Percentiles rank a stretch among this genome's conserved stretches.
Conservation (phyloP, 2,888 invertebrate genomes). For the Xestia sexstrigata region DNA sequence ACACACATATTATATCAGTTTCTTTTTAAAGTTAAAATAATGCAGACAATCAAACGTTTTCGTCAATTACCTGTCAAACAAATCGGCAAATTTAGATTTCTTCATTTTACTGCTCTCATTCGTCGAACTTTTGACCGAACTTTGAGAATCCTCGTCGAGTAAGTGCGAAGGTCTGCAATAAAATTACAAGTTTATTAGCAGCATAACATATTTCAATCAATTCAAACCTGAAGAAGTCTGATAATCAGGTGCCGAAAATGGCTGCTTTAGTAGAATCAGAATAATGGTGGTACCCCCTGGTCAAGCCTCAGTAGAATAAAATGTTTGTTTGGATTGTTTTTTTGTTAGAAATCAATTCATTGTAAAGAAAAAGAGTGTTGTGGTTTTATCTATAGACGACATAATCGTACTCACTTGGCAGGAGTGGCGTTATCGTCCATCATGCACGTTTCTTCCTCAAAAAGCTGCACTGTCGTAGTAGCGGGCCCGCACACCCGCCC, state of each 20-base stretch:
- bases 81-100: constrained; percentile 87
- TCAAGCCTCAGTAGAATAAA: neutral
- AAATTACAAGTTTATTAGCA: constrained; percentile 10
- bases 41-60: neutral
- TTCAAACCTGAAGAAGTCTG: neutral
- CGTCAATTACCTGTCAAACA: constrained; percentile 85
- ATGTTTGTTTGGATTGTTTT: neutral
- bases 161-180: constrained; percentile 83
- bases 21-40: neutral
- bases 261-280: too few species aligned
- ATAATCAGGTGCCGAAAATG: neutral
- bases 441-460: constrained; percentile 94
- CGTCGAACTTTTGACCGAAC: constrained; percentile 95
- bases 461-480: constrained; percentile 90
- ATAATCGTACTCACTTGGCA: constrained; percentile 82
- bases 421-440: constrained; percentile 92
- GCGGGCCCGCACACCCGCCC: constrained; percentile 88
- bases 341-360: neutral
- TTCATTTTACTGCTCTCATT: constrained; percentile 91
- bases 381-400: neutral
- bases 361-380: neutral
- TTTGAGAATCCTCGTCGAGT: constrained; percentile 95
- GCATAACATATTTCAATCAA: neutral
- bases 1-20: constrained; percentile 5
- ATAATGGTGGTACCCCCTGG: neutral